Conservation (phyloP, 2,888 invertebrate species). For the Sphaeridia pumilis region DNA sequence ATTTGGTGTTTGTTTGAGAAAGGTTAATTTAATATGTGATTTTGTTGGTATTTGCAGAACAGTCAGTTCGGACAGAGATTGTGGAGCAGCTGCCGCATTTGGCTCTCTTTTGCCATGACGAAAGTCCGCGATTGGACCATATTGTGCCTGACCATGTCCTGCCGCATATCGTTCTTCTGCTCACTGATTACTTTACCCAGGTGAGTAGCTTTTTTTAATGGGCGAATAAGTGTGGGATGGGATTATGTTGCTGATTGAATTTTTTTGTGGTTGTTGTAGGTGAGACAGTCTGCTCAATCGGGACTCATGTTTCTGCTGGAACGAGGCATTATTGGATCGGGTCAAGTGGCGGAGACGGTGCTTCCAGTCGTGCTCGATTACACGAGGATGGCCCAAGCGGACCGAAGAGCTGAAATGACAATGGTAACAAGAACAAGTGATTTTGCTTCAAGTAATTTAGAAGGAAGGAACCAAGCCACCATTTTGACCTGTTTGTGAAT, state of each 20-base stretch:
- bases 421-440: no score
- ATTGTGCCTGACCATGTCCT: conserved; percentile 50
- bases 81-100: conserved; percentile 57
- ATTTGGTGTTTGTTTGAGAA: no score
- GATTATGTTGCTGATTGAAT: no score
- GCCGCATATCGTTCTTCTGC: conserved; percentile 51
- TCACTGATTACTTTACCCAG: conserved; percentile 51
- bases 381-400: conserved; percentile 45
- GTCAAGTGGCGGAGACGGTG: conserved; percentile 52
- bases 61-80: conserved; percentile 49
- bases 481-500: no score
- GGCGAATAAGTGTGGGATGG: not conserved
- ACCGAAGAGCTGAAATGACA: conserved; percentile 47
- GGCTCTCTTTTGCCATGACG: conserved; percentile 50
- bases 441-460: no score
- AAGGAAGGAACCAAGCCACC: no score
- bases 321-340: conserved; percentile 49
- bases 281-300: conserved; percentile 53
- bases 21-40: no score
- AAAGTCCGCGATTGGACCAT: conserved; percentile 43
- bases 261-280: conserved; percentile 41
- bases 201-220: conserved; percentile 39
- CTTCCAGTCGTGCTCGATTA: conserved; percentile 52
- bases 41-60: conserved; percentile 48
- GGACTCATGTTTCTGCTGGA: conserved; percentile 53